Percentiles rank a stretch among this genome's conserved stretches.
Conservation (phyloP, 2,113 vertebrate genomes). For the Burhinus bistriatus region DNA sequence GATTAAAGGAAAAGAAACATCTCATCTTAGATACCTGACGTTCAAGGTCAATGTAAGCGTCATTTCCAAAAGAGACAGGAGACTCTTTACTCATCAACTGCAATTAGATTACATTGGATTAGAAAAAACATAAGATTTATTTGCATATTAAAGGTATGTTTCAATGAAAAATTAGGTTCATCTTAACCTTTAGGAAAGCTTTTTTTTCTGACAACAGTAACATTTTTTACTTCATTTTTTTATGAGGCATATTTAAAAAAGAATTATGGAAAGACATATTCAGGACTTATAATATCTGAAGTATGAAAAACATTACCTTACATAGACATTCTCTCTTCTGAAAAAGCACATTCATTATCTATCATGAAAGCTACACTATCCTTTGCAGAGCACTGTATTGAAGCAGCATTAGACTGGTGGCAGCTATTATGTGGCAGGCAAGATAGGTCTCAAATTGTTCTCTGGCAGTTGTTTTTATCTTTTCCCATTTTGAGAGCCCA, state of each 20-base stretch:
- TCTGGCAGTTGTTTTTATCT: background rate
- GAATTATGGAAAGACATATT: background rate
- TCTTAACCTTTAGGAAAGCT: background rate
- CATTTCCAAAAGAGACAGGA: conserved; percentile 83
- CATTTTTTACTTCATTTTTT: background rate
- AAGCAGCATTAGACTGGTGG: background rate
- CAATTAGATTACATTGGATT: conserved; percentile 57
- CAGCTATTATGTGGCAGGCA: background rate
- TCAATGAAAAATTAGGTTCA: background rate
- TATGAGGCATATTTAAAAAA: background rate
- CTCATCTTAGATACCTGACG: conserved; percentile 79
- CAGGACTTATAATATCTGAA: background rate
- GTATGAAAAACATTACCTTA: background rate
- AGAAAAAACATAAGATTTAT: conserved; percentile 2
- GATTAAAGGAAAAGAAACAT: conserved; percentile 3
- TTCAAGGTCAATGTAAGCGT: conserved; percentile 89
- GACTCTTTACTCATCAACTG: conserved; percentile 95
- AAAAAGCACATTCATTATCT: background rate
- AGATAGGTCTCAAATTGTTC: background rate
- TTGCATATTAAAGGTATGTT: background rate
- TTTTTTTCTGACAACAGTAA: background rate
- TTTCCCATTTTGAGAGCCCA: background rate
- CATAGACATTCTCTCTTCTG: background rate
- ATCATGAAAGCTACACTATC: background rate
- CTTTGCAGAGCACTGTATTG: background rate